Percentiles rank a stretch among this genome's conserved stretches.
Evolutionary conservation across 2,888 invertebrate species (phyloP).

Genomic region (Liopterus haemorrhoidalis): DNA sequence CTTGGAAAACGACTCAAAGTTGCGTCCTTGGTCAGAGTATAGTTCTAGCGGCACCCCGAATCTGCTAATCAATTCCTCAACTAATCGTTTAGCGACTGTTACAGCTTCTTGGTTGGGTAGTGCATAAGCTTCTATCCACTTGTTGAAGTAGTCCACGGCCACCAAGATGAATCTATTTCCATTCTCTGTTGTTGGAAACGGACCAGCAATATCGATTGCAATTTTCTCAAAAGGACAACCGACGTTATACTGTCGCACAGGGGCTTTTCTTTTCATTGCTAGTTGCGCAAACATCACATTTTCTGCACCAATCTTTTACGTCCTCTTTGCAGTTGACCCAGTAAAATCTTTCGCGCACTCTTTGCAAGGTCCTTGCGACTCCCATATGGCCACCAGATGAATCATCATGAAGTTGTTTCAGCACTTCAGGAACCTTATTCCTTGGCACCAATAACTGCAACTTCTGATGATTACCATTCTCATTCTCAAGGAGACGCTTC

Average conservation of each 20-base stretch:
- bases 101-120: conserved; percentile 35
- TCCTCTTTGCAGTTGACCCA: conserved; percentile 26
- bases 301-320: conserved; percentile 30
- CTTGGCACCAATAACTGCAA: conserved; percentile 21
- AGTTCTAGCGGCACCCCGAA: conserved; percentile 28
- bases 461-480: conserved; percentile 18
- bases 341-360: conserved; percentile 31
- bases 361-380: conserved; percentile 31
- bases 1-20: conserved; percentile 35
- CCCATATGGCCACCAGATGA: conserved; percentile 34
- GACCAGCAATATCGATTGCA: conserved; percentile 31
- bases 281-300: conserved; percentile 23
- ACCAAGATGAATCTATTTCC: conserved; percentile 33
- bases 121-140: conserved; percentile 35
- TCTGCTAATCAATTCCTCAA: conserved; percentile 27
- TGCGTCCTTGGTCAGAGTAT: conserved; percentile 35
- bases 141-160: conserved; percentile 32
- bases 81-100: conserved; percentile 34
- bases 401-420: conserved; percentile 29
- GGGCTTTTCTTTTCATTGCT: conserved; percentile 27
- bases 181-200: conserved; percentile 25
- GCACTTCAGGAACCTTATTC: conserved; percentile 19
- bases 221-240: conserved; percentile 27
- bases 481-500: conserved; percentile 14
- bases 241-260: conserved; percentile 29